These are phyloP conservation scores for Jaculus jaculus DNA, from an alignment of 2,113 vertebrate species.

Conservation along the genomic window DNA sequence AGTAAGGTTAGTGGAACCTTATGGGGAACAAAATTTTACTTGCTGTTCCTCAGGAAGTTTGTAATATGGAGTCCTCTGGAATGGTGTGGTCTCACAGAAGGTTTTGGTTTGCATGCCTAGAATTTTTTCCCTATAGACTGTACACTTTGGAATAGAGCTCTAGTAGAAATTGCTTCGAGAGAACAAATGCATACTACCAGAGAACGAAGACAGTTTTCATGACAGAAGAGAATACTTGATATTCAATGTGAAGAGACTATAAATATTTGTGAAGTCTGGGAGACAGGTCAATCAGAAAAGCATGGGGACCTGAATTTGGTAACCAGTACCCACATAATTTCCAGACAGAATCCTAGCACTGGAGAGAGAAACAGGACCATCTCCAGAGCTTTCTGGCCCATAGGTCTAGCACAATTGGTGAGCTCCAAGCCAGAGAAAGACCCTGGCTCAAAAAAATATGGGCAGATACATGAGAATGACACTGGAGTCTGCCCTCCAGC, in stretches of 20 bases:
- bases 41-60: not conserved
- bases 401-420: too few species aligned
- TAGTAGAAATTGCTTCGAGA: conserved; percentile 3
- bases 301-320: too few species aligned
- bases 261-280: too few species aligned
- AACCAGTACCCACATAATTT: too few species aligned
- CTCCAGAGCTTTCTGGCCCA: too few species aligned
- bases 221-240: not conserved
- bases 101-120: not conserved
- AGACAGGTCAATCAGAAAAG: too few species aligned
- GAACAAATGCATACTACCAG: not conserved
- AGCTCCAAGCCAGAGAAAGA: too few species aligned
- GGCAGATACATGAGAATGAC: too few species aligned
- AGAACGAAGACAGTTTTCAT: not conserved
- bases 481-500: too few species aligned
- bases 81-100: conserved; percentile 19
- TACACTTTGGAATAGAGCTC: not conserved
- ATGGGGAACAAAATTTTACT: not conserved
- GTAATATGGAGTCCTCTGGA: not conserved
- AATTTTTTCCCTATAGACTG: not conserved
- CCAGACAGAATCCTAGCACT: too few species aligned
- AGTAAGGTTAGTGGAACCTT: not conserved
- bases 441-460: too few species aligned
- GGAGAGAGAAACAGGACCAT: too few species aligned
- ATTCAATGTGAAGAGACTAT: not conserved